A percentile compares a stretch with the other conserved stretches of the same genome.
Conservation (phyloP, 2,113 vertebrate species). For the Cygnus buccinator region DNA sequence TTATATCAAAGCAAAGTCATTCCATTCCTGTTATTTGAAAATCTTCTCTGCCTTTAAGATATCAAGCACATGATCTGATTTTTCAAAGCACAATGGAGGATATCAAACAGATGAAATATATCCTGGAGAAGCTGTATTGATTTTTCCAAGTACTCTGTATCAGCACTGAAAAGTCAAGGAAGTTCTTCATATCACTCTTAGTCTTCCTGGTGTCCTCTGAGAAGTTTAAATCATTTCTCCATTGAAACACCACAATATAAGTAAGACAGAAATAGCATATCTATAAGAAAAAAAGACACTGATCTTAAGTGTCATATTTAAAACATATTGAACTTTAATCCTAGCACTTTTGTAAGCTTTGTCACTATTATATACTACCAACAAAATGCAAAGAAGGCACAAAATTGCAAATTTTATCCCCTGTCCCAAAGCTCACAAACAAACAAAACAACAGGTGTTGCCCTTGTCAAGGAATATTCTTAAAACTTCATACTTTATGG, state of each 20-base stretch:
- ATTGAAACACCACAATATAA: not conserved
- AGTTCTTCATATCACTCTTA: not conserved
- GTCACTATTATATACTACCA: not conserved
- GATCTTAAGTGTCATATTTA: not conserved
- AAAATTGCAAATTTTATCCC: not conserved
- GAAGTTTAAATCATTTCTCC: not conserved
- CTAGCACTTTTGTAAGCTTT: not conserved
- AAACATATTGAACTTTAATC: not conserved
- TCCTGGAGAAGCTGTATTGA: not conserved
- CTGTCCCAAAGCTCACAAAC: not conserved
- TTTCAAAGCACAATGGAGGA: slow-evolving; percentile 3
- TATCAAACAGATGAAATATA: slow-evolving; percentile 10
- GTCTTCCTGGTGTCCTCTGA: not conserved
- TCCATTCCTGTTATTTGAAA: not conserved
- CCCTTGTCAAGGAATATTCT: not conserved
- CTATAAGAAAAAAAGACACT: not conserved
- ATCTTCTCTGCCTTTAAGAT: not conserved
- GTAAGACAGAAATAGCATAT: not conserved
- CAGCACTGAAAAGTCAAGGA: not conserved
- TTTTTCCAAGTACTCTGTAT: slow-evolving; percentile 5
- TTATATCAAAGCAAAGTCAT: not conserved
- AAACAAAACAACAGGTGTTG: not conserved
- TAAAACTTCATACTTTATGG: not conserved
- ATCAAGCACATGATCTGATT: not conserved
- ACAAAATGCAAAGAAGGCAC: not conserved